phyloP scores from a whole-genome alignment of 1,140 invertebrate species.

The Dendrolimus punctatus region DNA sequence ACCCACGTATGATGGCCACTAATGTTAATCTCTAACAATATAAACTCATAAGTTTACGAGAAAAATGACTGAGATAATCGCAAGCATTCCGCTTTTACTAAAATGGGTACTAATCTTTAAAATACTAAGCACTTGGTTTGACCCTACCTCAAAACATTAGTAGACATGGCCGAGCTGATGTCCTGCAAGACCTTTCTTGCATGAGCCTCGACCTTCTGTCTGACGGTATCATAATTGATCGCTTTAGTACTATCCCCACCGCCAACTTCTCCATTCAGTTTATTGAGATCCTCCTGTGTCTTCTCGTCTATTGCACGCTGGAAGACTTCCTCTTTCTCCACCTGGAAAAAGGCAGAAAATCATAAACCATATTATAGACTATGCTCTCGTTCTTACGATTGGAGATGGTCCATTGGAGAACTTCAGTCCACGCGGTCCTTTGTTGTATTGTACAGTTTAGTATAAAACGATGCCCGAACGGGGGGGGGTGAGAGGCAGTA shows the following conservation, averaged over 20 bases:
- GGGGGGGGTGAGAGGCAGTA: no score
- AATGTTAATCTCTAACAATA: no score
- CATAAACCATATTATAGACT: conserved; percentile 1
- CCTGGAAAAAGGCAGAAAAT: conserved; percentile 60
- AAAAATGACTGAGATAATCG: no score
- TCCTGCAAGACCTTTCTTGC: conserved; percentile 78
- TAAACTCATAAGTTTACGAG: no score
- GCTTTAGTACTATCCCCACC: conserved; percentile 30
- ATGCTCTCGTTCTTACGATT: no score
- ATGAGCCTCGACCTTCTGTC: conserved; percentile 72
- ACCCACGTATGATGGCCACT: no score
- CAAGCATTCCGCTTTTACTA: no score
- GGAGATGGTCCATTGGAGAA: neutral
- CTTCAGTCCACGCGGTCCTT: no score
- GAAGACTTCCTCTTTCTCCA: conserved; percentile 80
- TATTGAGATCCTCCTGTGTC: conserved; percentile 59
- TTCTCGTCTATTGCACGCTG: conserved; percentile 80
- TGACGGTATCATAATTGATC: conserved; percentile 61
- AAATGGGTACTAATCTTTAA: no score
- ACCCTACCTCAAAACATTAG: conserved; percentile 75
- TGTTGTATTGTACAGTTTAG: no score
- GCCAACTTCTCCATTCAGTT: conserved; percentile 15
- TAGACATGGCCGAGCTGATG: conserved; percentile 83
- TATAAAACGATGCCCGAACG: no score
- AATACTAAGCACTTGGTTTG: no score